Evolutionary conservation across 2,888 invertebrate genomes (phyloP).

Genomic region (Bellardia bayeri): DNA sequence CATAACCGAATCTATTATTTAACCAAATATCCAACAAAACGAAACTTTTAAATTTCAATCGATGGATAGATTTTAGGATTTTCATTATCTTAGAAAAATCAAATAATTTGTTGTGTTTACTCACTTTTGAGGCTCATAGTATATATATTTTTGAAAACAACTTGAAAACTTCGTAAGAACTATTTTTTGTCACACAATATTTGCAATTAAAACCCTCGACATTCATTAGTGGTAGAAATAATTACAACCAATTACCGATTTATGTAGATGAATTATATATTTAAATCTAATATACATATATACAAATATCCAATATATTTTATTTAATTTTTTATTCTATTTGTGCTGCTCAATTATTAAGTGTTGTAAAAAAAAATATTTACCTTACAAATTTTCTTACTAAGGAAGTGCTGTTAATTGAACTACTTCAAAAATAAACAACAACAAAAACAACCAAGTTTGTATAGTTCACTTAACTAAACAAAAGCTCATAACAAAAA

Average conservation of each 20-base stretch:
- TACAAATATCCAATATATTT: constrained; percentile 41
- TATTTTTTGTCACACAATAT: constrained; percentile 19
- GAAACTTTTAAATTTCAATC: too few species aligned
- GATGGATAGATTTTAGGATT: too few species aligned
- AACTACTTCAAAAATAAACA: constrained; percentile 50
- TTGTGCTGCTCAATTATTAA: constrained; percentile 69
- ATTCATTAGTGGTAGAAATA: neutral
- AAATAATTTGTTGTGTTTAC: too few species aligned
- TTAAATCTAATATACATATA: constrained; percentile 5
- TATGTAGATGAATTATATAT: neutral
- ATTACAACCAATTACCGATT: neutral
- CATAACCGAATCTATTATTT: too few species aligned
- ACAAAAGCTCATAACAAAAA: constrained; percentile 36
- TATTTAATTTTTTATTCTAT: constrained; percentile 57
- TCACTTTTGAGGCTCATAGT: too few species aligned
- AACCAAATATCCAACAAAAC: too few species aligned
- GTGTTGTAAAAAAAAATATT: constrained; percentile 59
- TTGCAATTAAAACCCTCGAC: neutral
- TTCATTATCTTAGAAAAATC: too few species aligned
- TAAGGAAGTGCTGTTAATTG: constrained; percentile 69
- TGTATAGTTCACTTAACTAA: constrained; percentile 58
- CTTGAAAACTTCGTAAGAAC: neutral
- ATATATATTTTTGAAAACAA: too few species aligned
- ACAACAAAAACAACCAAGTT: constrained; percentile 57
- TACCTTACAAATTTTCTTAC: constrained; percentile 57